These are phyloP conservation scores for Coilia nasus DNA, from an alignment of 2,797 vertebrate species.

Conservation along the genomic window DNA sequence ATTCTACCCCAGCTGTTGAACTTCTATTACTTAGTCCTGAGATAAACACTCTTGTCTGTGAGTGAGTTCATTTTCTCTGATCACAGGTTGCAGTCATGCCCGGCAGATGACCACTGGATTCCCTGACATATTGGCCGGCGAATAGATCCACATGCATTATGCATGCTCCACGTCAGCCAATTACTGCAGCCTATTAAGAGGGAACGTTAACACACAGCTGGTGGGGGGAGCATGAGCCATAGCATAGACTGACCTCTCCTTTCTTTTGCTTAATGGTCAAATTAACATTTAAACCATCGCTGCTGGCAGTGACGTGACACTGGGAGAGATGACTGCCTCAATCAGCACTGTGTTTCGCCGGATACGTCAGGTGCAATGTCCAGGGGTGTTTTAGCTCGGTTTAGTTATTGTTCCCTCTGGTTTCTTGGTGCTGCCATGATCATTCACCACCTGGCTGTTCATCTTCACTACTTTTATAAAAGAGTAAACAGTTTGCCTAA, in stretches of 20 bases:
- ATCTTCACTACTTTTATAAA: neutral
- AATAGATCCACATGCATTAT: conserved; percentile 8
- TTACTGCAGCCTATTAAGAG: neutral
- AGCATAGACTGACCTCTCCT: neutral
- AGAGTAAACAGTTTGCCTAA: neutral
- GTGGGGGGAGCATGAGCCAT: neutral
- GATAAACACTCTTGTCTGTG: neutral
- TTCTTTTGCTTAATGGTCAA: neutral
- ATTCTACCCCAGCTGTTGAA: neutral
- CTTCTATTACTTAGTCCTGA: neutral
- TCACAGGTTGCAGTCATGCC: neutral
- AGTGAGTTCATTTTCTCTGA: neutral
- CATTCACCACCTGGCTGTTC: neutral
- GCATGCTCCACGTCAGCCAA: neutral
- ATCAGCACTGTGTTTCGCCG: neutral
- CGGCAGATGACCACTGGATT: conserved; percentile 5
- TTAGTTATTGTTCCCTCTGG: neutral
- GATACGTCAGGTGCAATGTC: neutral
- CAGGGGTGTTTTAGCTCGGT: neutral
- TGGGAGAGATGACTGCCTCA: neutral
- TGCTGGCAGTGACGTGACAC: neutral
- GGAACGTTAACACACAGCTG: neutral
- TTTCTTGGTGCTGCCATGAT: neutral
- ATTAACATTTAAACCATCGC: conserved; percentile 10
- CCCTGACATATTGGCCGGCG: neutral